Evolutionary conservation across 2,797 vertebrate species (phyloP), one percentile per base, ranked within the genome.

Genomic region (Amphiprion clarkii): DNA sequence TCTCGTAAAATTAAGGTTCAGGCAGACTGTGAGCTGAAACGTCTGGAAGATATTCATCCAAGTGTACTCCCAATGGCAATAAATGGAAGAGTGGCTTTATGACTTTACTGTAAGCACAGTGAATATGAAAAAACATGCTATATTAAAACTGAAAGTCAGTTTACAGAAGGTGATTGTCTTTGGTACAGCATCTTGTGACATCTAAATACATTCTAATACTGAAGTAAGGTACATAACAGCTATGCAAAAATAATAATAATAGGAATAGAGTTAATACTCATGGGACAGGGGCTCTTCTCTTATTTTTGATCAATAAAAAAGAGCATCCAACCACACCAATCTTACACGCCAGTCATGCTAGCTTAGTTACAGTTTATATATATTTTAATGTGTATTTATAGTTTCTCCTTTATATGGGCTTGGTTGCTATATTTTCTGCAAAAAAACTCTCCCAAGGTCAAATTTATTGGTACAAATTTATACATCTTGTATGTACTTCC

Each of bases 51-150:
- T 79, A 66, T 76, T 77, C 46, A 60, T 72, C 51, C 63, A 19
- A 36, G 39, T 70, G 48, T 71, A 57, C 46, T 88, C 90, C 84
- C 87, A 63, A 19, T 59, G 78, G 86, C 31, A 88, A 85, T 84
- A 85, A 70, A 54, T 17, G n/a, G 52, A 71, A 57, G 12, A 33
- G 51, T 21, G 68, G 27, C 74, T 69, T 82, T 71, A 81, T 87
- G 61, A 77, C 39, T 81, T 82, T 65, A 67, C 68, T 67, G 42
- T 40, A 76, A 49, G n/a, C 13, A 70, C 23, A 57, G 72, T 58
- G 36, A 61, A 64, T 68, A 81, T 75, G 29, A 79, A 57, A 81
- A 1, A 55, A 54, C 59, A 49, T 60, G 0, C 42, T 59, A 46
- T 52, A 76, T 78, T 29, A 68, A 81, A 58, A 39, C 17, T 36